Evolutionary conservation across 1,140 invertebrate genomes (phyloP).

Genomic region (Caenorhabditis latens): DNA sequence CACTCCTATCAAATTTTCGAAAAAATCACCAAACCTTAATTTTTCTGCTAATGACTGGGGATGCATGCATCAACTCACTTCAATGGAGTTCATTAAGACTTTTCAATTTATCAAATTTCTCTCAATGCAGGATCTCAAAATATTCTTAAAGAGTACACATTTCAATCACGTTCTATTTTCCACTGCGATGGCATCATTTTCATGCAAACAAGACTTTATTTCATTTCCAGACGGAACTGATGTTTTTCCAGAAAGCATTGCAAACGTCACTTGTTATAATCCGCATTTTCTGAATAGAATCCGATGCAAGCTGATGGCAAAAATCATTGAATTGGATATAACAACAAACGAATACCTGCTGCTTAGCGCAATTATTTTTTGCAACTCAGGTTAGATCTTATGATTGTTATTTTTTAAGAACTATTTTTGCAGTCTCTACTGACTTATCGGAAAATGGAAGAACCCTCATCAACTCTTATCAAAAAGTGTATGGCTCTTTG

Average conservation of each 20-base stretch:
- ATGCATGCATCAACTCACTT: background rate
- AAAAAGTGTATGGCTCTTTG: background rate
- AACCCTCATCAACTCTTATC: background rate
- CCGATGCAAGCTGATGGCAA: background rate
- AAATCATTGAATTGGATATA: background rate
- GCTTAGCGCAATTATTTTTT: background rate
- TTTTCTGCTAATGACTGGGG: background rate
- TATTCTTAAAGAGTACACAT: constrained; percentile 1
- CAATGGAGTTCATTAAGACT: constrained; percentile 7
- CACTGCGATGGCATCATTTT: background rate
- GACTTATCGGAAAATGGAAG: constrained; percentile 3
- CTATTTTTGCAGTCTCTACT: background rate
- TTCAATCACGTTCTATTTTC: background rate
- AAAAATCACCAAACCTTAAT: background rate
- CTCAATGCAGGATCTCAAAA: background rate
- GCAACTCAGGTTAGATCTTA: background rate
- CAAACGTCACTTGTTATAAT: background rate
- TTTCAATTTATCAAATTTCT: constrained; percentile 13
- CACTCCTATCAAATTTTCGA: background rate
- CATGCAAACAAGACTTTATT: background rate
- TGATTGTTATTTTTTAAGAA: background rate
- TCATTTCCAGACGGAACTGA: background rate
- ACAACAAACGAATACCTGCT: background rate
- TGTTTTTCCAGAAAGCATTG: background rate
- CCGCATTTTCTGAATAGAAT: background rate